phyloP scores from a whole-genome alignment of 2,888 invertebrate genomes.

The Caenorhabditis sp. region DNA sequence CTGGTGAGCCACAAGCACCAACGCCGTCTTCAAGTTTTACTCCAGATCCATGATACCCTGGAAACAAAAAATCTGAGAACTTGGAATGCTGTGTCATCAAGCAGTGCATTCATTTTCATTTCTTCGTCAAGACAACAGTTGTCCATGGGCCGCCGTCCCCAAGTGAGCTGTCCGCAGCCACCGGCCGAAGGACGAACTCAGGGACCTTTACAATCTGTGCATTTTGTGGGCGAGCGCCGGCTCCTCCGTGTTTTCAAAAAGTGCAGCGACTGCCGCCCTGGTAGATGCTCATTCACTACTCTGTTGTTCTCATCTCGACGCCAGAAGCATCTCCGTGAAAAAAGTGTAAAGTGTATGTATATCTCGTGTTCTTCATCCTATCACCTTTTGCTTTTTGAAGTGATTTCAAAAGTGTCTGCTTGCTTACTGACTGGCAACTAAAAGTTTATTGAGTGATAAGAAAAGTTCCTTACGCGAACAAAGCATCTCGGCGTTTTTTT shows the following conservation, averaged over 20 bases:
- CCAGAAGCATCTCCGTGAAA: slow-evolving; percentile 10
- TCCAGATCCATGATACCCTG: slow-evolving; percentile 61
- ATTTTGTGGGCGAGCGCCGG: slow-evolving; percentile 29
- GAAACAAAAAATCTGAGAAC: slow-evolving; percentile 12
- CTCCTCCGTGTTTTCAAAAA: slow-evolving; percentile 22
- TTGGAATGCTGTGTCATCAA: slow-evolving; percentile 15
- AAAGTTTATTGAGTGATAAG: background rate
- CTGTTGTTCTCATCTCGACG: slow-evolving; percentile 31
- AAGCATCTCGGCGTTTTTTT: background rate
- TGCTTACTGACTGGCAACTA: slow-evolving; percentile 8
- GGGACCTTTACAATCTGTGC: slow-evolving; percentile 5
- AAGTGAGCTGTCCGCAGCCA: background rate
- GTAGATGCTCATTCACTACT: slow-evolving; percentile 29
- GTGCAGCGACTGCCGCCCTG: slow-evolving; percentile 33
- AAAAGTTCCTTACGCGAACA: background rate
- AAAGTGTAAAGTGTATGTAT: slow-evolving; percentile 54
- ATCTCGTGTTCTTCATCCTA: slow-evolving; percentile 44
- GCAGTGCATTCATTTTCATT: slow-evolving; percentile 7
- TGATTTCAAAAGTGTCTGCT: slow-evolving; percentile 34
- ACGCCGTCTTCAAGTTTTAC: slow-evolving; percentile 65
- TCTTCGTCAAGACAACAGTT: slow-evolving; percentile 24
- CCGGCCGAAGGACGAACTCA: background rate
- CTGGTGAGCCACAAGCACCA: slow-evolving; percentile 66
- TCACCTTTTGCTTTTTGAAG: slow-evolving; percentile 32
- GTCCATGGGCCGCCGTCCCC: slow-evolving; percentile 5